These are phyloP conservation scores for Calliphora vomitoria DNA, from an alignment of 2,888 invertebrate genomes.

Conservation along the genomic window DNA sequence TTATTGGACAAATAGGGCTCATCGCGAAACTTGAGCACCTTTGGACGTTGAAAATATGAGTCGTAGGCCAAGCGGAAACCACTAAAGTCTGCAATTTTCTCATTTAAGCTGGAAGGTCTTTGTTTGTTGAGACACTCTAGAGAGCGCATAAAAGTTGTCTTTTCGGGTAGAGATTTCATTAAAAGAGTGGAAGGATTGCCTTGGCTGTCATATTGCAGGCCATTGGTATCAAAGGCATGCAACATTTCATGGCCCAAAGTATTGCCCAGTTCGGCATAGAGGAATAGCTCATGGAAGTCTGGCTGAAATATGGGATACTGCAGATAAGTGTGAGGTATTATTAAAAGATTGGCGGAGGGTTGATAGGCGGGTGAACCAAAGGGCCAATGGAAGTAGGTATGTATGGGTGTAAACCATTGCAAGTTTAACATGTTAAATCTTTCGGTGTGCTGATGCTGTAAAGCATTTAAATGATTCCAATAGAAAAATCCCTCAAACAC, in stretches of 20 bases:
- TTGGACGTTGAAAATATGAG: slow-evolving; percentile 58
- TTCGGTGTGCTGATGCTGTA: slow-evolving; percentile 72
- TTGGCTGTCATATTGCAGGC: slow-evolving; percentile 75
- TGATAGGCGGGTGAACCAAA: slow-evolving; percentile 75
- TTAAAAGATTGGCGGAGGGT: slow-evolving; percentile 73
- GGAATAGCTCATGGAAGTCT: slow-evolving; percentile 71
- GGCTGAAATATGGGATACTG: slow-evolving; percentile 71
- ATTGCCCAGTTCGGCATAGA: slow-evolving; percentile 75
- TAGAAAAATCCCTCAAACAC: slow-evolving; percentile 75
- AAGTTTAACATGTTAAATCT: slow-evolving; percentile 39
- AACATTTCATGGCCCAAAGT: slow-evolving; percentile 77
- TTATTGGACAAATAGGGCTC: slow-evolving; percentile 43
- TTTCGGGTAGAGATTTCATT: slow-evolving; percentile 55
- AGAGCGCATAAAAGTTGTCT: slow-evolving; percentile 36
- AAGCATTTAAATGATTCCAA: slow-evolving; percentile 78
- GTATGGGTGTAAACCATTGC: slow-evolving; percentile 48
- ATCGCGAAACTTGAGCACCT: slow-evolving; percentile 1
- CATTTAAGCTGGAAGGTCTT: slow-evolving; percentile 72
- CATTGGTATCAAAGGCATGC: slow-evolving; percentile 76
- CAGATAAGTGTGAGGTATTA: slow-evolving; percentile 75
- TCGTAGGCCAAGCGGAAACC: slow-evolving; percentile 77
- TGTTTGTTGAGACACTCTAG: slow-evolving; percentile 70
- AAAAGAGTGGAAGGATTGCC: slow-evolving; percentile 71
- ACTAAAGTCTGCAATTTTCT: slow-evolving; percentile 77
- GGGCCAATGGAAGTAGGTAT: slow-evolving; percentile 66